Base-by-base conservation (phyloP, 2,797 vertebrate species). In the Sebastes variabilis region DNA sequence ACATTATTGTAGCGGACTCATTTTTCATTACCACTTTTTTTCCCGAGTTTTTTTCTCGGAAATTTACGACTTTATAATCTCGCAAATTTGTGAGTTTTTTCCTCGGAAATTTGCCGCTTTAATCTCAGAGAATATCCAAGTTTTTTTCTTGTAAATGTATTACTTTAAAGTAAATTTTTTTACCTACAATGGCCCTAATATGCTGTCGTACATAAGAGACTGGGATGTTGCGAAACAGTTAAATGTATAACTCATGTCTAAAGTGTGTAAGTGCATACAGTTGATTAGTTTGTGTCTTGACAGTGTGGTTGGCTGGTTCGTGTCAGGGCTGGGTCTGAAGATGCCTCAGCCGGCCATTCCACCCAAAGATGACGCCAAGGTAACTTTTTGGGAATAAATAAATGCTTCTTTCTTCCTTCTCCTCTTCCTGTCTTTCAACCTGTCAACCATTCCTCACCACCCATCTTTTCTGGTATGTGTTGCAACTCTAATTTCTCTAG, bases 291-390 rank as follows among this genome's bases (percentile, higher is more conserved):
- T 70, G 22, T 90, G 69, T 79, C 18, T 80, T 20, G 32, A 20
- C 87, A 96, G 96, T 27, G 82, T 96, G 91, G 91, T 96, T 14
- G 93, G 90, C 8, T 97, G 97, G 97, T 94, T 99, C 2, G 84
- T 96, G 36, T 96, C 96, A 10, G 96, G 96, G 25, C 86, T 99
- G 70, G 97, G 97, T 77, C 95, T 95, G 91, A 95, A 96, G 84
- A 84, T 99, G 83, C 98, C 98, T 0, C 97, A 98, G 88, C 97
- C 97, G 0, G 94, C 93, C 25, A 7, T 64, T 64, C 94, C 65
- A 27, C 66, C 73, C 58, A 97, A 94, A 88, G 92, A 94, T 13
- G 89, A 90, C 0, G 4, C 46, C 20, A 55, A 73, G 76, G 95
- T 96, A 80, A 92, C 75, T 81, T 46, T 2, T 14, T 49, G 2